Base-by-base conservation (phyloP, 1,140 invertebrate species). In the Formica exsecta region DNA sequence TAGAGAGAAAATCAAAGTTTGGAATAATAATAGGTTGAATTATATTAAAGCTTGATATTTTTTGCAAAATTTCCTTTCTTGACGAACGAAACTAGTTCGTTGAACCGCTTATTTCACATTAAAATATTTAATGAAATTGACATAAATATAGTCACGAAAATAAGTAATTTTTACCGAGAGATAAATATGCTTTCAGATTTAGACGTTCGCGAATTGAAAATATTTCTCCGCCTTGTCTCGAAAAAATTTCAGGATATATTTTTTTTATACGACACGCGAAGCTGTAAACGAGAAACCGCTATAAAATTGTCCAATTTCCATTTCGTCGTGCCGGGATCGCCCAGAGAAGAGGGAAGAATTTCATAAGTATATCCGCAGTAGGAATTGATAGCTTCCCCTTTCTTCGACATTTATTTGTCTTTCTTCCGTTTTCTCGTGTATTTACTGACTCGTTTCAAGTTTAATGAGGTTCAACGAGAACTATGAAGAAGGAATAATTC, bases 251-350 rank as follows among this genome's bases (percentile, higher is more conserved):
- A 29, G 36, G 54, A 76, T 61, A 57, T 68, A 61, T 74, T 51
- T 66, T 38, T 85, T 59, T 74, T 41, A 61, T 66, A 29, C 16
- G 29, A 61, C 38, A 79, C 54, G 29, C n/a, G 51, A 11, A 61
- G 32, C 32, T 44, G 68, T 86, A 80, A 86, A 65, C 74, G 74
- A 74, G 44, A 85, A 48, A 59, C 57, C 61, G 29, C 51, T n/a
- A 36, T 86, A 76, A 85, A 85, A 71, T 81, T 76, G 65, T 89
- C 57, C 88, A 81, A 90, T 90, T 90, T 79, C 86, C 71, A 90
- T 90, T 65, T 88, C 86, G 86, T 73, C 88, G 41, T 76, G 64
- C n/a, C 38, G 59, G 57, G 51, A 51, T 51, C 71, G 61, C 71
- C 9, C 4, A 19, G 48, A 13, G 0, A 51, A 19, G 16, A 25